Evolutionary conservation across 2,888 invertebrate genomes (phyloP), one percentile per base, ranked within the genome.

Genomic region (Chrysolina oricalcia): DNA sequence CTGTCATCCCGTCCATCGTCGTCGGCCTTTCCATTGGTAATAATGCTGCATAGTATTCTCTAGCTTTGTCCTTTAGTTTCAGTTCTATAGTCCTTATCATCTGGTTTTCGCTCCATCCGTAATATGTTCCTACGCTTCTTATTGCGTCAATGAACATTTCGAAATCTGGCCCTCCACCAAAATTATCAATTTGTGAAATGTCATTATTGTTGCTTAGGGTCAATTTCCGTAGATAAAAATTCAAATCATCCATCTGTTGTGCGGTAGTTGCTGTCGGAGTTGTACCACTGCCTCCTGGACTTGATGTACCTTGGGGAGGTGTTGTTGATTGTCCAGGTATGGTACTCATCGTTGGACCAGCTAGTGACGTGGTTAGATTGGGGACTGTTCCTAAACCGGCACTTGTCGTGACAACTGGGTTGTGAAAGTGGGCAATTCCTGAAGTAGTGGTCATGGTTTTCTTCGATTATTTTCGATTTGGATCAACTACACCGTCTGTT

Each of bases 131-230:
- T 10, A 73, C 41, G 35, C 41, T 73, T 17, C 46, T 21, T 35
- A 73, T 41, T n/a, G 73, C 73, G 15, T 69, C 23, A 8, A 73
- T n/a, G 35, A 73, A 73, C 73, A 73, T 73, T 11, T 73, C 73
- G 21, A 50, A 73, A 41, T 73, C 73, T 10, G 73, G 48, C 6
- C 73, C 73, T 73, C 73, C 73, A 1, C 48, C 66, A 50, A 48
- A 73, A n/a, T 53, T 69, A n/a, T 73, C 73, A 10, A 73, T 59
- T 35, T 59, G 56, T 1, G 66, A 11, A 6, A 56, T 21, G 35
- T 56, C 56, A 3, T 19, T 56, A 13, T 11, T 53, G 5, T 11
- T 41, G 8, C 43, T 41, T 9, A 66, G 4, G n/a, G 19, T 19
- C 19, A 65, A 40, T 19, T 27, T 13, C 40, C 43, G 13, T 19